These are phyloP conservation scores for Piezodorus guildinii DNA, from an alignment of 1,140 invertebrate genomes.

Conservation along the genomic window DNA sequence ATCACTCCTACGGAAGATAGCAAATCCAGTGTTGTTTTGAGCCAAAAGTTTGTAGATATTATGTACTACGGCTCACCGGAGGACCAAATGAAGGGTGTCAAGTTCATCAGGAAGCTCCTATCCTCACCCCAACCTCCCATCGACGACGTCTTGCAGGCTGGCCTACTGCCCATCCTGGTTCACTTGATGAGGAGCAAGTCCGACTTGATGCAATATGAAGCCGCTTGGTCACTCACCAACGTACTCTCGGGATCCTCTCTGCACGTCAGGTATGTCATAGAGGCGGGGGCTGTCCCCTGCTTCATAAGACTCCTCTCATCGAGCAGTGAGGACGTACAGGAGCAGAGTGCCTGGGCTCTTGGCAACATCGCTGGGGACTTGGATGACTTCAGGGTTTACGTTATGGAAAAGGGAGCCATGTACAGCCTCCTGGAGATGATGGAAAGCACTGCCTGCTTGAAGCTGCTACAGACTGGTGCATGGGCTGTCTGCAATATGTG, in stretches of 20 bases:
- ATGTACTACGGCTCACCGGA: background rate
- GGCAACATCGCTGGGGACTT: background rate
- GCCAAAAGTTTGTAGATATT: background rate
- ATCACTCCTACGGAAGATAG: no score
- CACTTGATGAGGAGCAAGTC: background rate
- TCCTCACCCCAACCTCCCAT: background rate
- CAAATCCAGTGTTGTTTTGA: no score
- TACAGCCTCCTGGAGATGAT: background rate
- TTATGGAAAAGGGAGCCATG: background rate
- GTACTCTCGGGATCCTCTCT: background rate
- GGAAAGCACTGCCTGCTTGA: background rate
- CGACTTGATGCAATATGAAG: background rate
- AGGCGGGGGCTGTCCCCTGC: background rate
- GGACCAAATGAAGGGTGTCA: background rate
- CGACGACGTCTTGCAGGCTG: background rate
- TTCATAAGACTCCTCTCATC: background rate
- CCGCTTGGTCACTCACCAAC: background rate
- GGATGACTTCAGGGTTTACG: background rate
- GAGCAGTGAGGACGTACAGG: background rate
- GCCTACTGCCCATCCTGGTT: background rate
- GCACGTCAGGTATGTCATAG: background rate
- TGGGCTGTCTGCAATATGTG: background rate
- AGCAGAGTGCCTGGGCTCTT: background rate
- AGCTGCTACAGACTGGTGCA: background rate
- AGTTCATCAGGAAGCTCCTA: background rate